Evolutionary conservation across 2,797 vertebrate species (phyloP), one percentile per base, ranked within the genome.

Genomic region (Sebastes variabilis): DNA sequence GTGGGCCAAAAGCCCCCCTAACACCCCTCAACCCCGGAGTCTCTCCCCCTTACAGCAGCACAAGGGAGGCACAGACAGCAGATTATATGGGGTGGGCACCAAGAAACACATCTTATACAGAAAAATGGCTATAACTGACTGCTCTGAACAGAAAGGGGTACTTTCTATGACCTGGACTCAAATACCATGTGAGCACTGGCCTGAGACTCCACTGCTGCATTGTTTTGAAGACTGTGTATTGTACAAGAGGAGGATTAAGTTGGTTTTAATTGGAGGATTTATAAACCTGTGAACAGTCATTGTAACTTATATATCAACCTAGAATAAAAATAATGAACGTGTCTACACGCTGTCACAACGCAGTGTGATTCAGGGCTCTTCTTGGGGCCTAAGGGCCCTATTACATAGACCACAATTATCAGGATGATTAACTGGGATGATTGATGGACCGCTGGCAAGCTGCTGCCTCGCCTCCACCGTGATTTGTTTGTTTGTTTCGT

Each of bases 31-130:
- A 61, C 32, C 62, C 34, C 55, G 5, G 27, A 66, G 74, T 27
- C 78, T 68, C 46, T 68, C 52, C 49, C 72, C 32, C 29, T 46
- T 13, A 64, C 27, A 72, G 29, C 75, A 81, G 55, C 59, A 82
- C 80, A 77, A 83, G 66, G 49, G 55, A 77, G 25, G 73, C 72
- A 82, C 81, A 79, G 80, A 85, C 61, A 72, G 61, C 55, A 78
- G 83, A 77, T 83, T 81, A 87, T 74, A 80, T 36, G 29, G 25
- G 60, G 60, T 24, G 20, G 64, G 75, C 55, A 79, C 72, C 30
- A 74, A 66, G 61, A 66, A 55, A 64, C 65, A 68, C 72, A 42
- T 80, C 25, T 64, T 25, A 58, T 32, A n/a, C 30, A 79, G 16
- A 36, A 76, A 79, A 70, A 60, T n/a, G 46, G 34, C 68, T 52